phyloP scores from a whole-genome alignment of 35 echinoderm and acorn worm genomes.

The Ptychodera flava region DNA sequence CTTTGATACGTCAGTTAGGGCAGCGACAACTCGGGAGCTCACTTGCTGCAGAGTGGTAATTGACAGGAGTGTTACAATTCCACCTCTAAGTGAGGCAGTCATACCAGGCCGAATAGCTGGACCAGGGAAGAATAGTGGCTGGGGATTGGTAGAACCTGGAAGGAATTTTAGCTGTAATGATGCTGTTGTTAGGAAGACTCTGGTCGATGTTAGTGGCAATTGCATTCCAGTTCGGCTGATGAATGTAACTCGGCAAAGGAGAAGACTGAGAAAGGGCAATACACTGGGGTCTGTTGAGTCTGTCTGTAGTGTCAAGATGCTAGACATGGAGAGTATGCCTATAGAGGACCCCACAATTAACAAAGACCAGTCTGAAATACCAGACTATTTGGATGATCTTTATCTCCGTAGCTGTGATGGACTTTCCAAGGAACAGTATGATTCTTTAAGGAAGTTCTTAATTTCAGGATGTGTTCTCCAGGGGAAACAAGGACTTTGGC shows the following conservation, averaged over 20 bases:
- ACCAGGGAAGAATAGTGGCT: not conserved
- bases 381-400: slow-evolving; percentile 10
- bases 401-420: not conserved
- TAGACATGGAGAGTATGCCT: not conserved
- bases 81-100: too few relatives aligned
- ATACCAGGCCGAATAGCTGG: too few relatives aligned
- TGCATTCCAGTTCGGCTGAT: not conserved
- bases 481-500: too few relatives aligned
- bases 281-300: not conserved
- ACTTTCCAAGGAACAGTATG: not conserved
- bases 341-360: not conserved
- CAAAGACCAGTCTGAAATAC: not conserved
- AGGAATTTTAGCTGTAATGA: not conserved
- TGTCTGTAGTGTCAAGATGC: not conserved
- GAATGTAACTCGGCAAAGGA: not conserved
- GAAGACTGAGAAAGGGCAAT: not conserved
- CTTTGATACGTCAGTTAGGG: too few relatives aligned
- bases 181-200: not conserved
- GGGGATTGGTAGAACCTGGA: not conserved
- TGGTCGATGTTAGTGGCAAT: not conserved
- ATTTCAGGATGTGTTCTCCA: slow-evolving; percentile 35
- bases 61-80: too few relatives aligned
- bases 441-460: not conserved
- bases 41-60: too few relatives aligned
- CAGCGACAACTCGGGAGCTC: too few relatives aligned